These are phyloP conservation scores for Lota lota DNA, from an alignment of 2,113 vertebrate species.

Conservation along the genomic window DNA sequence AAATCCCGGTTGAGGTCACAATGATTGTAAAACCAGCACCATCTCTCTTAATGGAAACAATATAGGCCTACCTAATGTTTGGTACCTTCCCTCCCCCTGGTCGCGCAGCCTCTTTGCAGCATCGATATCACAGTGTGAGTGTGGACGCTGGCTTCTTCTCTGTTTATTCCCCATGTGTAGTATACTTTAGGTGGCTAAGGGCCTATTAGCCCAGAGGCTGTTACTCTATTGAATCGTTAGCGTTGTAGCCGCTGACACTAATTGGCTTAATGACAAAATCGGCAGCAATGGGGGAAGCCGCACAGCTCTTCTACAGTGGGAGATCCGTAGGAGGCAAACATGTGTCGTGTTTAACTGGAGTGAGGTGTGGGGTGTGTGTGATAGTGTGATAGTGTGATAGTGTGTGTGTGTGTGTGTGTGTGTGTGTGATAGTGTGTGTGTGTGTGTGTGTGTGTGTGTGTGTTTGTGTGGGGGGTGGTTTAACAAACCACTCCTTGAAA, in stretches of 20 bases:
- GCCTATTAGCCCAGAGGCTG: background rate
- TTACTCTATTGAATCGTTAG: conserved; percentile 37
- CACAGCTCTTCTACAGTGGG: conserved; percentile 1
- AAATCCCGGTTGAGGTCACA: background rate
- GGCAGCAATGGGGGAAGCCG: conserved; percentile 39
- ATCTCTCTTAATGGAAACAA: background rate
- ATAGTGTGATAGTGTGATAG: background rate
- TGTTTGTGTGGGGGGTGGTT: too few species aligned
- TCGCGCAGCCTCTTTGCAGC: background rate
- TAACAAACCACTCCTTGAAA: too few species aligned
- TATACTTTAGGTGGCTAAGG: background rate
- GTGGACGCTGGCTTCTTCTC: background rate
- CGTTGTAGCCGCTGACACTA: conserved; percentile 51
- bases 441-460: background rate
- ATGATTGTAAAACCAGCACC: background rate
- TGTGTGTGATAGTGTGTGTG: background rate
- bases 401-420: background rate
- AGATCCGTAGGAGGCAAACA: background rate
- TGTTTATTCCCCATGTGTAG: background rate
- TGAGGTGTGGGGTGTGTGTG: background rate
- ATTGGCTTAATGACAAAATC: conserved; percentile 66
- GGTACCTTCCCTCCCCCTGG: background rate
- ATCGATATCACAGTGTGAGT: background rate
- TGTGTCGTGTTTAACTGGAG: conserved; percentile 1
- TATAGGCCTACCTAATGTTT: background rate